Conservation (phyloP, 2,113 vertebrate species). For the Microcebus griseorufus region DNA sequence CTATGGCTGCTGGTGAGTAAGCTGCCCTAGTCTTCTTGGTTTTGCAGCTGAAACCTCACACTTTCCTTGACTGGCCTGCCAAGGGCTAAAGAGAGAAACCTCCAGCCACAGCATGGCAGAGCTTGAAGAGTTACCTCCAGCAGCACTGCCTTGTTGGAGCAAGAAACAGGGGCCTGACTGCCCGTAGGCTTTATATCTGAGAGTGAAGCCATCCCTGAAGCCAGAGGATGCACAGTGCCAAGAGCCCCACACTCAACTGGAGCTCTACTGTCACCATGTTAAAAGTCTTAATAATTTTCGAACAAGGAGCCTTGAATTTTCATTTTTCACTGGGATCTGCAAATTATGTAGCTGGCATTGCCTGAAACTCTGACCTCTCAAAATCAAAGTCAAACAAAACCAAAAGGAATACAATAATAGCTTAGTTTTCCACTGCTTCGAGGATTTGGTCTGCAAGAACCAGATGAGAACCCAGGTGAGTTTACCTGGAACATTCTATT, state of each 20-base stretch:
- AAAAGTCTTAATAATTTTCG: neutral
- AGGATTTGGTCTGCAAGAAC: neutral
- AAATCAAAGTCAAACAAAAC: neutral
- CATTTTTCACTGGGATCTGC: neutral
- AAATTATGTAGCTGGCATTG: neutral
- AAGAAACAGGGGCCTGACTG: neutral
- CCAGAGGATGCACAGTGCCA: neutral
- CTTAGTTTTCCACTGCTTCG: neutral
- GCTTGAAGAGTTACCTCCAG: neutral
- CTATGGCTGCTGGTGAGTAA: neutral
- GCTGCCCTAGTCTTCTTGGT: neutral
- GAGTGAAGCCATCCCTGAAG: neutral
- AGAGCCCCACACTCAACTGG: rapidly evolving
- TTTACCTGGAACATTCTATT: neutral
- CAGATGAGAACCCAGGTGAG: neutral
- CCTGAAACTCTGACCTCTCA: neutral
- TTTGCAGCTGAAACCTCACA: neutral
- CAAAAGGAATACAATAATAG: neutral
- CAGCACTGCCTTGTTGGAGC: rapidly evolving
- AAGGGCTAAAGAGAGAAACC: neutral
- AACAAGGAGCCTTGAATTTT: neutral
- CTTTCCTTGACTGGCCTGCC: neutral
- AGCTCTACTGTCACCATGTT: rapidly evolving
- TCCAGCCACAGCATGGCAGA: neutral
- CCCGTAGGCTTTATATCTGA: neutral